Percentiles rank a stretch among this genome's conserved stretches.
Conservation (phyloP, 2,113 vertebrate species). For the Pavo muticus region DNA sequence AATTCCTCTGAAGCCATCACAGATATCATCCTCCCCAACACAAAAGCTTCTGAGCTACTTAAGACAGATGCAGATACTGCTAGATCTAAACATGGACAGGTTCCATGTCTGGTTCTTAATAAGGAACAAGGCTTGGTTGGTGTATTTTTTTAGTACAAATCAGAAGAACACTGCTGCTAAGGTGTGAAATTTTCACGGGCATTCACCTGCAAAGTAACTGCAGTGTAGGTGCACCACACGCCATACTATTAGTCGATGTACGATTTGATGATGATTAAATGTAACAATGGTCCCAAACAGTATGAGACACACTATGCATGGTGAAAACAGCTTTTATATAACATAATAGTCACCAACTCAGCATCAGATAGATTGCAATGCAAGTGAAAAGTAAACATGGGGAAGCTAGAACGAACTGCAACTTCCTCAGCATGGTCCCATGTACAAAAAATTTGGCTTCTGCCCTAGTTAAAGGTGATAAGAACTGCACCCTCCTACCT, state of each 20-base stretch:
- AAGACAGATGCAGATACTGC: neutral
- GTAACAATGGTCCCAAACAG: neutral
- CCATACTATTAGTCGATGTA: neutral
- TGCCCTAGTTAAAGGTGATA: neutral
- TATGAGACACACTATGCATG: neutral
- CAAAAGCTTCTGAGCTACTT: neutral
- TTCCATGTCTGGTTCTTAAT: neutral
- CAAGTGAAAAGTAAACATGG: neutral
- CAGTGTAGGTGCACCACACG: neutral
- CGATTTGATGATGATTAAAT: neutral
- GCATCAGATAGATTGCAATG: neutral
- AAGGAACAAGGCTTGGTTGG: neutral
- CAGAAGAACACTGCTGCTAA: neutral
- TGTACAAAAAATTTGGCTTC: neutral
- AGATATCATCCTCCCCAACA: neutral
- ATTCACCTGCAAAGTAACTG: neutral
- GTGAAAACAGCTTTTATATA: neutral
- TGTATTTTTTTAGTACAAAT: neutral
- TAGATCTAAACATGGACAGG: neutral
- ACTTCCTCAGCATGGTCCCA: neutral
- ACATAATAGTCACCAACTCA: neutral
- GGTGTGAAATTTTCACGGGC: neutral
- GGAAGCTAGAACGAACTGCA: neutral
- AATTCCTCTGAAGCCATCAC: neutral
- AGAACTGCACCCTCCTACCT: neutral